A percentile compares a stretch with the other conserved stretches of the same genome.
Conservation (phyloP, 2,797 vertebrate genomes). For the Florisuga fusca region DNA sequence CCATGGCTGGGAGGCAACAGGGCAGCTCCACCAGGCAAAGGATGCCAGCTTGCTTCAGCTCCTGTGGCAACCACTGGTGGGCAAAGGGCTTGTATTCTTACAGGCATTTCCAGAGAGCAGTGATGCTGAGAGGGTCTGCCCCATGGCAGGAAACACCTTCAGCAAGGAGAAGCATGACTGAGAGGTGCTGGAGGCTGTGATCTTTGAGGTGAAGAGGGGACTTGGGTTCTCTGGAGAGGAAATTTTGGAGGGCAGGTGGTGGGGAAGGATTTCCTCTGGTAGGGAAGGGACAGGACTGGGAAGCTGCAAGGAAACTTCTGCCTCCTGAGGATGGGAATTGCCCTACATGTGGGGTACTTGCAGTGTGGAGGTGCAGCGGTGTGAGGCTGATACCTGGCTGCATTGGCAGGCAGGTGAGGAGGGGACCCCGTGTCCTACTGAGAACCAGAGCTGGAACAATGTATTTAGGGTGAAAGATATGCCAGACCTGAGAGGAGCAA, state of each 20-base stretch:
- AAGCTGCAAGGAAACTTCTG: not conserved
- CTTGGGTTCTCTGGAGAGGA: not conserved
- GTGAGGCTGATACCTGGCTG: not conserved
- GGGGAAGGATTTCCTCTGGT: not conserved
- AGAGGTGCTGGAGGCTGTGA: not conserved
- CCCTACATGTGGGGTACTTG: fast-evolving
- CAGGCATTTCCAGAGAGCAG: not conserved
- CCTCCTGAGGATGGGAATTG: not conserved
- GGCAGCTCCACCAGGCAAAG: not conserved
- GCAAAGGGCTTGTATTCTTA: not conserved
- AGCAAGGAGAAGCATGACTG: not conserved
- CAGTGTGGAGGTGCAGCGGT: fast-evolving
- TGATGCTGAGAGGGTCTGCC: not conserved
- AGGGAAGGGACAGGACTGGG: not conserved
- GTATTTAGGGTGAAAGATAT: not conserved
- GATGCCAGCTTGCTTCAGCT: not conserved
- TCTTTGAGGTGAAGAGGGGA: not conserved
- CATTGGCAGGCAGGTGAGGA: not conserved
- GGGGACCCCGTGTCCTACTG: not conserved
- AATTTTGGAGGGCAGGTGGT: not conserved
- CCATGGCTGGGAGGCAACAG: not conserved
- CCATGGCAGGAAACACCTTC: fast-evolving
- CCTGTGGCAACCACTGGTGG: not conserved
- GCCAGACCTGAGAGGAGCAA: not conserved
- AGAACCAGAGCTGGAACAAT: not conserved